Evolutionary conservation across 2,888 invertebrate genomes (phyloP).

Genomic region (Xestia rhomboidea): DNA sequence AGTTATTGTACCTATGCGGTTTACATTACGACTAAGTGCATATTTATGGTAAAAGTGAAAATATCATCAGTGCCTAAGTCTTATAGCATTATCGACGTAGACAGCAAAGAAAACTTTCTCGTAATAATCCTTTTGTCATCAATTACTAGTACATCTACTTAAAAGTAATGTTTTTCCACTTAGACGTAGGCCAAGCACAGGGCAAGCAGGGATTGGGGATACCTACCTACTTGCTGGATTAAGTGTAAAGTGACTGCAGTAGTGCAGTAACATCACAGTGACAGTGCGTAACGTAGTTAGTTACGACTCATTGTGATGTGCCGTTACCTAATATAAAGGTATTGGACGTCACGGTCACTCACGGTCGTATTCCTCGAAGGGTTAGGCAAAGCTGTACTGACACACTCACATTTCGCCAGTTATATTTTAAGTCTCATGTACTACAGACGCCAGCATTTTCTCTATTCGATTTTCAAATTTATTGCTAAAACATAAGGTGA

Average conservation of each 20-base stretch:
- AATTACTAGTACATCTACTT: not conserved
- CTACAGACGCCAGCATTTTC: too few species aligned
- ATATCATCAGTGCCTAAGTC: not conserved
- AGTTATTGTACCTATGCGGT: slow-evolving; percentile 42
- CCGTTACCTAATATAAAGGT: not conserved
- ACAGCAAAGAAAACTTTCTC: slow-evolving; percentile 23
- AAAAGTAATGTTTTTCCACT: not conserved
- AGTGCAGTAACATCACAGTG: not conserved
- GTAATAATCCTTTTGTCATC: not conserved
- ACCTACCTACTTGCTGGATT: not conserved
- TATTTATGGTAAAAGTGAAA: slow-evolving; percentile 37
- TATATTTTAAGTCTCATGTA: not conserved
- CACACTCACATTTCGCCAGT: not conserved
- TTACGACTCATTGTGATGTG: not conserved
- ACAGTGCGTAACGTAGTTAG: not conserved
- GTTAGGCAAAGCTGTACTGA: not conserved
- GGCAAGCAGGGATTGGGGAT: not conserved
- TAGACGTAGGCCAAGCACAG: not conserved
- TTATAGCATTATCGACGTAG: not conserved
- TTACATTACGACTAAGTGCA: not conserved
- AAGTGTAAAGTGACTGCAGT: not conserved
- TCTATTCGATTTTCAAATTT: too few species aligned
- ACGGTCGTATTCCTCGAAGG: not conserved
- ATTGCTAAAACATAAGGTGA: too few species aligned
- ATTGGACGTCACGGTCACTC: not conserved